A percentile compares a stretch with the other conserved stretches of the same genome.
Conservation (phyloP, 1,140 invertebrate genomes). For the Galleria mellonella region DNA sequence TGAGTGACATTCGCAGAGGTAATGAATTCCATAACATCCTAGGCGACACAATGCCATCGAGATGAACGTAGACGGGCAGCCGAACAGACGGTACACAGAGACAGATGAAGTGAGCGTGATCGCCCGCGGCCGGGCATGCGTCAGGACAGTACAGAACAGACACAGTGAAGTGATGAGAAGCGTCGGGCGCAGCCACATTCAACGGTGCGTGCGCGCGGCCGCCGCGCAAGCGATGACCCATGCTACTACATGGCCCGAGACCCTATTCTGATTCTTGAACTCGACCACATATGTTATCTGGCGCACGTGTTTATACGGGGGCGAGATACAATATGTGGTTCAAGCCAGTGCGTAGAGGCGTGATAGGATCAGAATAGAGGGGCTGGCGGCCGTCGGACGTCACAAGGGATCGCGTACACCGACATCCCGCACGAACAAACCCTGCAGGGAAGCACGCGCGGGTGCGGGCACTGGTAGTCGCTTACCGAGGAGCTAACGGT, state of each 20-base stretch:
- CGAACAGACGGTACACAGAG: slow-evolving; percentile 67
- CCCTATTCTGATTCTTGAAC: slow-evolving; percentile 21
- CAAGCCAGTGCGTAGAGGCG: slow-evolving; percentile 6
- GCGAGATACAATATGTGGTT: slow-evolving; percentile 1
- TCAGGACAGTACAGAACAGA: slow-evolving; percentile 71
- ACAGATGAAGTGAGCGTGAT: slow-evolving; percentile 73
- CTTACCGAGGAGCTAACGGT: slow-evolving; percentile 72
- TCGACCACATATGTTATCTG: neutral
- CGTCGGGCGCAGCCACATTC: slow-evolving; percentile 71
- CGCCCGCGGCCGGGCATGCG: slow-evolving; percentile 68
- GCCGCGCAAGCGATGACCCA: slow-evolving; percentile 70
- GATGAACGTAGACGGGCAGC: slow-evolving; percentile 64
- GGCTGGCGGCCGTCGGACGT: slow-evolving; percentile 58
- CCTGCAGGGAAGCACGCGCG: slow-evolving; percentile 38
- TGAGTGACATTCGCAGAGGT: slow-evolving; percentile 66
- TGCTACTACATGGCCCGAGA: slow-evolving; percentile 61
- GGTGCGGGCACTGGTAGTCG: slow-evolving; percentile 49
- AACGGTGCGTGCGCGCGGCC: slow-evolving; percentile 70
- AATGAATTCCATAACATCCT: slow-evolving; percentile 61
- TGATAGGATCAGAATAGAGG: slow-evolving; percentile 12
- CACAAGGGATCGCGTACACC: slow-evolving; percentile 67
- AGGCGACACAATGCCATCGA: slow-evolving; percentile 64
- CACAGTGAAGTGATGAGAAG: slow-evolving; percentile 72
- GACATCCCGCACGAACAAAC: slow-evolving; percentile 52
- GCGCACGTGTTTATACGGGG: slow-evolving; percentile 6